Evolutionary conservation across 2,888 invertebrate genomes (phyloP).

Genomic region (Drosophila acutilabella): DNA sequence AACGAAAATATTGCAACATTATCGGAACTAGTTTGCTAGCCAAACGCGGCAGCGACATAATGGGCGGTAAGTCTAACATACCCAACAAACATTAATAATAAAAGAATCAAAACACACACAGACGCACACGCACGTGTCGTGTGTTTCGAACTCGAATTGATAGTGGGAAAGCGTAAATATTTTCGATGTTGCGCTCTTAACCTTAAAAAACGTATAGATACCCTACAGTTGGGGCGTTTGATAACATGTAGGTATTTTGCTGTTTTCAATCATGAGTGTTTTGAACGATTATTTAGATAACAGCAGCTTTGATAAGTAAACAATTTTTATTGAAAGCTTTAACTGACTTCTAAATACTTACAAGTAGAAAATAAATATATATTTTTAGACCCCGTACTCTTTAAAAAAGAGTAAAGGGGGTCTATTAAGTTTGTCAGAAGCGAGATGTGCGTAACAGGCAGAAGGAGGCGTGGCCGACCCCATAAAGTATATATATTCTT

Average conservation of each 20-base stretch:
- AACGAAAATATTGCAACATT: slow-evolving; percentile 53
- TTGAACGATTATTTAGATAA: not conserved
- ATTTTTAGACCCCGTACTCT: too few species aligned
- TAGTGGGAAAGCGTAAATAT: slow-evolving; percentile 3
- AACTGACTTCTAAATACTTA: too few species aligned
- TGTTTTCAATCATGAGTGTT: not conserved
- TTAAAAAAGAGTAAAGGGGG: too few species aligned
- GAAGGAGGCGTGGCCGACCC: too few species aligned
- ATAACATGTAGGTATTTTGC: not conserved
- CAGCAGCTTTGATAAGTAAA: not conserved
- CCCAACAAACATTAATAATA: slow-evolving; percentile 1
- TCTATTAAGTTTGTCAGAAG: too few species aligned
- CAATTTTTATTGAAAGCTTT: too few species aligned
- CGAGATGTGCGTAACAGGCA: too few species aligned
- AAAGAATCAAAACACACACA: not conserved
- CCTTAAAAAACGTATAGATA: slow-evolving; percentile 1
- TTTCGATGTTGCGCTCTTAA: slow-evolving; percentile 13
- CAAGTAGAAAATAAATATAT: too few species aligned
- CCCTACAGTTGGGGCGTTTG: slow-evolving; percentile 17
- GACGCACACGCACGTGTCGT: not conserved
- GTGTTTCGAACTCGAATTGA: slow-evolving; percentile 19
- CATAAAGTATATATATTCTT: too few species aligned
- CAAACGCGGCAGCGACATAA: slow-evolving; percentile 69
- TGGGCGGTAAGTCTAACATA: slow-evolving; percentile 73
- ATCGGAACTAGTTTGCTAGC: slow-evolving; percentile 61